phyloP scores from a whole-genome alignment of 1,140 invertebrate species.

The Drosophila guanche region DNA sequence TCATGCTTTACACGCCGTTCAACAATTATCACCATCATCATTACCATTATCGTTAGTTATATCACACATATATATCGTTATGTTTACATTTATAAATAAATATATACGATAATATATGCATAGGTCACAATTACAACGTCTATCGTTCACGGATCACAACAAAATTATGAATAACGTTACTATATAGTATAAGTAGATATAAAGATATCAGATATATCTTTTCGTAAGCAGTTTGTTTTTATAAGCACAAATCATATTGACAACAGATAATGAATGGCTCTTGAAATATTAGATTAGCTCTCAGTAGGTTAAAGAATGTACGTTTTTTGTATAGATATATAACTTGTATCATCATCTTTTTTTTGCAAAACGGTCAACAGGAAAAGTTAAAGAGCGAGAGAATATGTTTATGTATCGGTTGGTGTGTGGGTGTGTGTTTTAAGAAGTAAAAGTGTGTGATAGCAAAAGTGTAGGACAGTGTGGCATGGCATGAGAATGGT shows the following conservation, averaged over 20 bases:
- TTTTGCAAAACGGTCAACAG: constrained; percentile 82
- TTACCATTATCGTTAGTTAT: constrained; percentile 38
- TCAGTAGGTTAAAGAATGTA: constrained; percentile 30
- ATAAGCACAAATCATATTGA: constrained; percentile 70
- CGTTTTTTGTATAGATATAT: constrained; percentile 31
- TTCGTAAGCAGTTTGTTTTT: not conserved
- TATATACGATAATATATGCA: constrained; percentile 18
- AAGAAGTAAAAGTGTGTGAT: constrained; percentile 2
- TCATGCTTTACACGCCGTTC: constrained; percentile 81
- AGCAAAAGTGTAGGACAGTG: too few relatives aligned
- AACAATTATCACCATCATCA: constrained; percentile 74
- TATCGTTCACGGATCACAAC: constrained; percentile 51
- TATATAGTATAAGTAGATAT: constrained; percentile 4
- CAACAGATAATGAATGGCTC: constrained; percentile 55
- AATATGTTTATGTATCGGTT: constrained; percentile 35
- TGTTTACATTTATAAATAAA: constrained; percentile 30
- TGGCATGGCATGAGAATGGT: too few relatives aligned
- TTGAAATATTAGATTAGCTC: constrained; percentile 41
- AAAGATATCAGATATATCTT: too few relatives aligned
- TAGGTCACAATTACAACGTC: constrained; percentile 71
- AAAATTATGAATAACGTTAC: constrained; percentile 67
- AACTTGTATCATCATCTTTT: constrained; percentile 18
- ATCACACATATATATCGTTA: constrained; percentile 17
- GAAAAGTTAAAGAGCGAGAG: constrained; percentile 70
- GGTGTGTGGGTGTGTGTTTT: constrained; percentile 18